Percentiles rank a stretch among this genome's conserved stretches.
Evolutionary conservation across 2,888 invertebrate genomes (phyloP).

Genomic region (Agelastica alni): DNA sequence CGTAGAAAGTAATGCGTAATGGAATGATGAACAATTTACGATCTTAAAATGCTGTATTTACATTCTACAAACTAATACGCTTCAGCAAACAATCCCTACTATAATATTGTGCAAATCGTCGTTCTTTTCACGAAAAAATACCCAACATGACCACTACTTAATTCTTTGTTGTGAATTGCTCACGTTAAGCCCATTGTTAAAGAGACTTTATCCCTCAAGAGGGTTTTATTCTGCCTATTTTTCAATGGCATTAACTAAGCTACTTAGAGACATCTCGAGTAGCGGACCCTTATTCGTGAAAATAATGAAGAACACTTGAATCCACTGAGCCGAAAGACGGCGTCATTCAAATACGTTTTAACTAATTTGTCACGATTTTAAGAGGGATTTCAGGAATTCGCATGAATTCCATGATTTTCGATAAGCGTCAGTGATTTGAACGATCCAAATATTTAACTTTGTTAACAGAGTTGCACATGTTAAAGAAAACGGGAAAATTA

Average conservation of each 20-base stretch:
- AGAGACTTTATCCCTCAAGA: constrained; percentile 20
- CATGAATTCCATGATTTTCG: too few relatives aligned
- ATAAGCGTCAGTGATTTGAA: too few relatives aligned
- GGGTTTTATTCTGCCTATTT: constrained; percentile 10
- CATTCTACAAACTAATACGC: too few relatives aligned
- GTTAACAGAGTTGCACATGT: too few relatives aligned
- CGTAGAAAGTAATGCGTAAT: too few relatives aligned
- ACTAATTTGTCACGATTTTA: constrained; percentile 26
- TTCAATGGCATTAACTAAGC: constrained; percentile 31
- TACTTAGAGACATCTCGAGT: constrained; percentile 30
- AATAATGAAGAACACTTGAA: constrained; percentile 16
- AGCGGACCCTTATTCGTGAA: constrained; percentile 19
- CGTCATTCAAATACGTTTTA: constrained; percentile 18
- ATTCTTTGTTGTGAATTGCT: constrained; percentile 33
- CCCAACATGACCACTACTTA: constrained; percentile 19
- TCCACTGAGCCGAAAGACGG: constrained; percentile 7
- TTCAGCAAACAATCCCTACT: too few relatives aligned
- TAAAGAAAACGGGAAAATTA: too few relatives aligned
- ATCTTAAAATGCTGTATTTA: too few relatives aligned
- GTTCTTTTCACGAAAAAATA: constrained; percentile 1
- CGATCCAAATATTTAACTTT: too few relatives aligned
- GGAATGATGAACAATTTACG: too few relatives aligned
- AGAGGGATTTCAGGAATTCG: not conserved
- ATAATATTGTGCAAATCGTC: constrained; percentile 7
- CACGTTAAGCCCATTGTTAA: constrained; percentile 35